Conservation (phyloP, 2,888 invertebrate species). For the Phortica okadai region DNA sequence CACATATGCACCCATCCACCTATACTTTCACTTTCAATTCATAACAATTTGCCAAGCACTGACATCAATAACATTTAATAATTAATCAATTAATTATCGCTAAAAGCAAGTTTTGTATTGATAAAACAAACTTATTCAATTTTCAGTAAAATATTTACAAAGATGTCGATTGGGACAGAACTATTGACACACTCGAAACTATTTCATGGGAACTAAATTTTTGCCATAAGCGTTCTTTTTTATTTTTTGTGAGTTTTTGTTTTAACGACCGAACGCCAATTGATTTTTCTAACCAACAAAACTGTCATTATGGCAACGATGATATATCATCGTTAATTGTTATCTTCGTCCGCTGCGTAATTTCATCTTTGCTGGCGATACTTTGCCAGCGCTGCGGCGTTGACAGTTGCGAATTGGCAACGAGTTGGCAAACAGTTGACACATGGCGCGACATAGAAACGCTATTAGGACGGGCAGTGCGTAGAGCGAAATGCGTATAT, state of each 20-base stretch:
- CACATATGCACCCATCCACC: background rate
- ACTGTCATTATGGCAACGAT: slow-evolving; percentile 23
- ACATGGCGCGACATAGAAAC: slow-evolving; percentile 61
- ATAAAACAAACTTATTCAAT: background rate
- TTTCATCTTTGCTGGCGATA: slow-evolving; percentile 46
- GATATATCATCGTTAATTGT: slow-evolving; percentile 68
- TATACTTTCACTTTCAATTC: background rate
- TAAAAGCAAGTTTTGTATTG: background rate
- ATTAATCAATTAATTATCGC: background rate
- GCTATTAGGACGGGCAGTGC: slow-evolving; percentile 68
- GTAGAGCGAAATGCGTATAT: slow-evolving; percentile 67
- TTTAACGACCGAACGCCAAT: background rate
- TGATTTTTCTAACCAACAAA: slow-evolving; percentile 7
- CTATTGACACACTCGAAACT: background rate
- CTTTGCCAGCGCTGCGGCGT: slow-evolving; percentile 36
- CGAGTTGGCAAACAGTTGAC: slow-evolving; percentile 27
- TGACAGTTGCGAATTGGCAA: slow-evolving; percentile 19
- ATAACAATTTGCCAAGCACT: slow-evolving; percentile 4
- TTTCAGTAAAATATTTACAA: slow-evolving; percentile 9
- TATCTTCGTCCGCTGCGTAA: slow-evolving; percentile 61
- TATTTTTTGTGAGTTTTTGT: background rate
- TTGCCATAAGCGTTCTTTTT: background rate
- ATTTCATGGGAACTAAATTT: background rate
- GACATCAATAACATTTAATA: slow-evolving; percentile 3
- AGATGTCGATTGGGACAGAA: background rate